Percentiles rank a stretch among this genome's conserved stretches.
These are phyloP conservation scores for Glossophaga mutica DNA, from an alignment of 2,797 vertebrate genomes.

Conservation along the genomic window DNA sequence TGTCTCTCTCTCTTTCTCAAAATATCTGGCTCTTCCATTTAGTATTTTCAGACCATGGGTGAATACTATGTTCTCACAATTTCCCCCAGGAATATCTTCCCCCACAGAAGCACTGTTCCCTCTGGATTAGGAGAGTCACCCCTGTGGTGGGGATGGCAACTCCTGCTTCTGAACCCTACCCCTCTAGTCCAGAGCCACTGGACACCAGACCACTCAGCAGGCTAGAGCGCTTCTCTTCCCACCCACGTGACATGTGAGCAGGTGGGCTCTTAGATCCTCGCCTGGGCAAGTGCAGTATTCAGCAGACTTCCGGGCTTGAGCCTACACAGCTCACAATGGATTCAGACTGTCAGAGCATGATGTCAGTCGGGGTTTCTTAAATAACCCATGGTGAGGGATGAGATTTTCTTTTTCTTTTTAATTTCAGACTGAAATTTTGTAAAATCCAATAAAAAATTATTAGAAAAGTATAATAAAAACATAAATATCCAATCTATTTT, in stretches of 20 bases:
- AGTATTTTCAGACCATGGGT: neutral
- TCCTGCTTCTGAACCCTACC: neutral
- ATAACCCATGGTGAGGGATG: neutral
- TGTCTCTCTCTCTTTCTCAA: neutral
- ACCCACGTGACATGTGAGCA: rapidly evolving
- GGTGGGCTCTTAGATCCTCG: too few relatives aligned
- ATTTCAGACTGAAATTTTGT: neutral
- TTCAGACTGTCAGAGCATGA: neutral
- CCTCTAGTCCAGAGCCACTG: neutral
- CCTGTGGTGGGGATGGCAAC: too few relatives aligned
- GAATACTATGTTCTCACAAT: neutral
- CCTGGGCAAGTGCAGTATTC: neutral
- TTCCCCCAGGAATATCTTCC: neutral
- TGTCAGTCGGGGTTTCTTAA: neutral
- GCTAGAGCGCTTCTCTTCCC: too few relatives aligned
- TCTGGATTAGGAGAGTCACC: neutral
- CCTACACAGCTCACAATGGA: neutral
- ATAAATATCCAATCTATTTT: neutral
- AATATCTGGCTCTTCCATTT: neutral
- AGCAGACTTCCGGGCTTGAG: neutral
- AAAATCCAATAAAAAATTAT: neutral
- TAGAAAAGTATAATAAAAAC: neutral
- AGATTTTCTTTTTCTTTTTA: neutral
- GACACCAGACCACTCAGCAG: neutral
- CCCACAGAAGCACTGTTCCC: neutral